Percentiles rank a stretch among this genome's conserved stretches.
phyloP scores from a whole-genome alignment of 2,888 invertebrate genomes.

The Steinernema hermaphroditum region DNA sequence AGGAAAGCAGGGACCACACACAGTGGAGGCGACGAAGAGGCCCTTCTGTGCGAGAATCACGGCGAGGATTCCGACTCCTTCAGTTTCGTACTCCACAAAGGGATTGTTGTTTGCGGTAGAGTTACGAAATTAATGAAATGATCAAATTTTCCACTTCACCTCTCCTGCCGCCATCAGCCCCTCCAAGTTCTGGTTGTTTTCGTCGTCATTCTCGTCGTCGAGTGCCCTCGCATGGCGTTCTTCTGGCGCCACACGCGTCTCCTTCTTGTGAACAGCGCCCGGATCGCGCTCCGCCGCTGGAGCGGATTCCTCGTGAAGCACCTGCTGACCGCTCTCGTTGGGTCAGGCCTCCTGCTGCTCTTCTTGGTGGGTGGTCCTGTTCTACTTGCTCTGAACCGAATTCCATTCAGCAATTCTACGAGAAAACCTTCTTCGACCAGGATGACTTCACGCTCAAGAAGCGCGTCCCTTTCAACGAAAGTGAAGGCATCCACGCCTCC shows the following conservation, averaged over 20 bases:
- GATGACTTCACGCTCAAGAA: slow-evolving; percentile 10
- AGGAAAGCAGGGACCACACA: too few species aligned
- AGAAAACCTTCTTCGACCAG: background rate
- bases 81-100: too few species aligned
- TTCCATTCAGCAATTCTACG: background rate
- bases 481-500: background rate
- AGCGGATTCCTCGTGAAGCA: background rate
- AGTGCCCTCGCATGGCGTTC: slow-evolving; percentile 9
- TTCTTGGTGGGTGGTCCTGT: background rate
- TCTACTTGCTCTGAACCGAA: background rate
- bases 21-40: too few species aligned
- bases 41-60: too few species aligned
- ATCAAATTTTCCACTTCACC: background rate
- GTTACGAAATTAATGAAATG: background rate
- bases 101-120: background rate
- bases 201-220: background rate
- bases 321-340: background rate
- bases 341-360: background rate
- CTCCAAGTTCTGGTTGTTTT: background rate
- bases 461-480: background rate
- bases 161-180: background rate
- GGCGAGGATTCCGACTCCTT: too few species aligned
- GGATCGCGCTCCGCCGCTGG: background rate
- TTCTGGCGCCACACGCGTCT: slow-evolving; percentile 4
- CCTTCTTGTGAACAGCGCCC: background rate